A percentile compares a stretch with the other conserved stretches of the same genome.
These are phyloP conservation scores for Eristalis tenax DNA, from an alignment of 2,888 invertebrate species.

Conservation along the genomic window DNA sequence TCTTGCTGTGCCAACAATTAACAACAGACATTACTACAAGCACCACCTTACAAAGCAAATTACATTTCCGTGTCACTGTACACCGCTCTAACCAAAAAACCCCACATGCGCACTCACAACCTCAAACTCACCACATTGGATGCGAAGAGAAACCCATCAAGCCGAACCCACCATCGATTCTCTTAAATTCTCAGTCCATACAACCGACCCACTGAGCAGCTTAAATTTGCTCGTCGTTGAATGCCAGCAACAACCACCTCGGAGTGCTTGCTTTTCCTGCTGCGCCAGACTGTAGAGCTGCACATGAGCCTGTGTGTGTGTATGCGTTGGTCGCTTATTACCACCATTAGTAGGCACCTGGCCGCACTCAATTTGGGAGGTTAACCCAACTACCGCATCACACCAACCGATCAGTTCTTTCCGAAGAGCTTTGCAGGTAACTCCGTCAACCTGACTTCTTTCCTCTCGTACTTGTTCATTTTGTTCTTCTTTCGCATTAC, in stretches of 20 bases:
- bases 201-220: constrained; percentile 40
- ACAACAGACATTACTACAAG: too few relatives aligned
- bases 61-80: neutral
- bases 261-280: constrained; percentile 57
- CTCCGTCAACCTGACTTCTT: constrained; percentile 47
- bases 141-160: neutral
- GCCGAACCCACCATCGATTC: neutral
- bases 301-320: neutral
- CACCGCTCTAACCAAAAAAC: neutral
- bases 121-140: neutral
- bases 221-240: constrained; percentile 45
- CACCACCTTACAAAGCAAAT: neutral
- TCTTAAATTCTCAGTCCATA: constrained; percentile 23
- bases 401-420: constrained; percentile 68
- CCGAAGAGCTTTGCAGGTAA: constrained; percentile 70
- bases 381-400: constrained; percentile 66
- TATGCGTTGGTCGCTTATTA: neutral
- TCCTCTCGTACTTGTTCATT: constrained; percentile 7
- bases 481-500: neutral
- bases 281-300: constrained; percentile 45
- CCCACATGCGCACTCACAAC: constrained; percentile 27
- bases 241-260: constrained; percentile 40
- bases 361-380: constrained; percentile 60
- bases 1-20: too few relatives aligned
- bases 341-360: constrained; percentile 47